Percentiles rank a stretch among this genome's conserved stretches.
Evolutionary conservation across 2,888 invertebrate genomes (phyloP).

Genomic region (Sclerodermus sp.): DNA sequence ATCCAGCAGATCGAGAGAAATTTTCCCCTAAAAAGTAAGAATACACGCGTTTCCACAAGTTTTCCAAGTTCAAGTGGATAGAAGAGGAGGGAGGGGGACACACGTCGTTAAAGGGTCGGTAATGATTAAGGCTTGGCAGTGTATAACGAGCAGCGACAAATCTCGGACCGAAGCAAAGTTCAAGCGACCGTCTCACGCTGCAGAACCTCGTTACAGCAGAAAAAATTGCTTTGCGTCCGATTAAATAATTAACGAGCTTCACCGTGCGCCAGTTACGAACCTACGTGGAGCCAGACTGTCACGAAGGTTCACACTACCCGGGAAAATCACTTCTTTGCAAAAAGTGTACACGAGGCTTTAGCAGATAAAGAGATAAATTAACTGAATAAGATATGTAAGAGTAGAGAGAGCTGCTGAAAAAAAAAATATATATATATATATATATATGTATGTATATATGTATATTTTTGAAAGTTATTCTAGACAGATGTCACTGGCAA

Average conservation of each 20-base stretch:
- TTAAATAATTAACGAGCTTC: slow-evolving; percentile 25
- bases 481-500: too few relatives aligned
- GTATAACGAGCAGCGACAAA: slow-evolving; percentile 15
- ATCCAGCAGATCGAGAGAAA: too few relatives aligned
- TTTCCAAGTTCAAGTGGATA: too few relatives aligned
- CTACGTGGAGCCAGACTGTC: background rate
- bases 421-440: too few relatives aligned
- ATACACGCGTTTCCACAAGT: too few relatives aligned
- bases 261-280: slow-evolving; percentile 4
- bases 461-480: too few relatives aligned
- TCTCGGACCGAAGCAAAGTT: slow-evolving; percentile 13
- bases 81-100: slow-evolving; percentile 6
- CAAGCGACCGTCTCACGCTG: slow-evolving; percentile 3
- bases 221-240: slow-evolving; percentile 9
- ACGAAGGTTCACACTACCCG: background rate
- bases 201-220: background rate
- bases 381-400: too few relatives aligned
- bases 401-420: too few relatives aligned
- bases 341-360: too few relatives aligned
- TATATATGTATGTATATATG: too few relatives aligned
- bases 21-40: too few relatives aligned
- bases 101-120: slow-evolving; percentile 16
- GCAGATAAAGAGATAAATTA: too few relatives aligned
- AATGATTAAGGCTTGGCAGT: slow-evolving; percentile 15
- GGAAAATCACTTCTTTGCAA: background rate